Evolutionary conservation across 2,113 vertebrate species (phyloP).

Genomic region (Plecturocebus donacophilus): DNA sequence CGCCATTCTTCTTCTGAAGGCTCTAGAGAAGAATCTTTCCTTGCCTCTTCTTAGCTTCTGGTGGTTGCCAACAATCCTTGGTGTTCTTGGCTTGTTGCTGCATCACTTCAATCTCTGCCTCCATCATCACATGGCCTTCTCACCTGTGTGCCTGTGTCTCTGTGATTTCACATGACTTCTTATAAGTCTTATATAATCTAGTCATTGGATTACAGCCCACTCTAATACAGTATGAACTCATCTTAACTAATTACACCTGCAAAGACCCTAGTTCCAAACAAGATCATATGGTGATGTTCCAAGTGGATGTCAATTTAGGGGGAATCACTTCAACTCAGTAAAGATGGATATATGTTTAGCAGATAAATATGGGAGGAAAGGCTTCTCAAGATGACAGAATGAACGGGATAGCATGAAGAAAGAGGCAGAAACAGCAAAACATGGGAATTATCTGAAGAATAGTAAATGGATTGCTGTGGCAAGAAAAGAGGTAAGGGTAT

Average conservation of each 20-base stretch:
- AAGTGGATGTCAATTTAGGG: background rate
- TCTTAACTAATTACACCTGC: background rate
- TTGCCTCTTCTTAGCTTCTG: background rate
- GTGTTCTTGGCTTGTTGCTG: background rate
- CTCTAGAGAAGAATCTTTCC: background rate
- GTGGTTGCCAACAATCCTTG: background rate
- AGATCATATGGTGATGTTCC: background rate
- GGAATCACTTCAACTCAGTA: background rate
- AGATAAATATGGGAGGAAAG: background rate
- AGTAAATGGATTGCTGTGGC: background rate
- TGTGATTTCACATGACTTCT: background rate
- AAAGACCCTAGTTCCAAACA: slow-evolving; percentile 2
- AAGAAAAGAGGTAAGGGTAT: background rate
- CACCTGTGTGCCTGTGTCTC: background rate
- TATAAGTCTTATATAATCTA: background rate
- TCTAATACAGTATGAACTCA: background rate
- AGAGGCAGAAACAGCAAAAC: background rate
- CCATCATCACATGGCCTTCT: background rate
- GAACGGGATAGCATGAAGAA: background rate
- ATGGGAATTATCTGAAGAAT: background rate
- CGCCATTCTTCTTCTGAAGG: background rate
- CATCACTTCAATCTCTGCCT: background rate
- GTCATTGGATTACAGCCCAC: background rate
- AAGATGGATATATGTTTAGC: background rate
- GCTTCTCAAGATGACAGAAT: background rate